Conservation (phyloP, 1,140 invertebrate species). For the Bombus waltoni region DNA sequence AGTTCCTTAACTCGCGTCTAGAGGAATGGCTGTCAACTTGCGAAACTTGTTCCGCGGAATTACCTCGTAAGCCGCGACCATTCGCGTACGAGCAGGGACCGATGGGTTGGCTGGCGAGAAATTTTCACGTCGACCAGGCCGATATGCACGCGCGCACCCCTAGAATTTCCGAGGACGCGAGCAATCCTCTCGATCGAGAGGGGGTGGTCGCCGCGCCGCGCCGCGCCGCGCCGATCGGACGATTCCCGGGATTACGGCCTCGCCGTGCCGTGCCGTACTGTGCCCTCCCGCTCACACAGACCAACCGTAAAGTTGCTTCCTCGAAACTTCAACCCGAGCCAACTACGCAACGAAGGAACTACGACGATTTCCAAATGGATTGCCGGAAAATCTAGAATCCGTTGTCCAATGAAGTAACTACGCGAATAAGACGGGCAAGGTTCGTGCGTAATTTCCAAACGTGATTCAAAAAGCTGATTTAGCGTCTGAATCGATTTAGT, state of each 20-base stretch:
- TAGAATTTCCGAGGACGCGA: constrained; percentile 43
- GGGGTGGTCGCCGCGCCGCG: too few species aligned
- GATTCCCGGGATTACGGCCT: constrained; percentile 52
- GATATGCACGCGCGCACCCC: constrained; percentile 21
- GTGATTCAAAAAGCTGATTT: not conserved
- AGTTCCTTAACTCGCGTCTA: constrained; percentile 63
- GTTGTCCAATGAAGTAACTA: not conserved
- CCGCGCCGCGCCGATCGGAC: constrained; percentile 15
- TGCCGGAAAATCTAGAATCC: constrained; percentile 7
- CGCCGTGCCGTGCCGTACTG: too few species aligned
- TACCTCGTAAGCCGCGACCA: constrained; percentile 65
- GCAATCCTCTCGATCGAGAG: not conserved
- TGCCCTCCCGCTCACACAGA: constrained; percentile 15
- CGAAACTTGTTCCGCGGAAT: constrained; percentile 67
- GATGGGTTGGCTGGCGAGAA: constrained; percentile 12
- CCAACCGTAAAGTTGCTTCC: constrained; percentile 57
- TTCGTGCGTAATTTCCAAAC: not conserved
- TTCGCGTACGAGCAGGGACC: constrained; percentile 10
- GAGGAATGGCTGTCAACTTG: constrained; percentile 58
- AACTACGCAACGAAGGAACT: not conserved
- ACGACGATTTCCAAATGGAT: constrained; percentile 21
- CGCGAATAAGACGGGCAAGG: not conserved
- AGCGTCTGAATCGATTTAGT: not conserved
- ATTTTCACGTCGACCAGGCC: constrained; percentile 32
- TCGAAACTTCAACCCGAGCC: constrained; percentile 5